These are phyloP conservation scores for Salvelinus sp. DNA, from an alignment of 2,113 vertebrate genomes.

Conservation along the genomic window DNA sequence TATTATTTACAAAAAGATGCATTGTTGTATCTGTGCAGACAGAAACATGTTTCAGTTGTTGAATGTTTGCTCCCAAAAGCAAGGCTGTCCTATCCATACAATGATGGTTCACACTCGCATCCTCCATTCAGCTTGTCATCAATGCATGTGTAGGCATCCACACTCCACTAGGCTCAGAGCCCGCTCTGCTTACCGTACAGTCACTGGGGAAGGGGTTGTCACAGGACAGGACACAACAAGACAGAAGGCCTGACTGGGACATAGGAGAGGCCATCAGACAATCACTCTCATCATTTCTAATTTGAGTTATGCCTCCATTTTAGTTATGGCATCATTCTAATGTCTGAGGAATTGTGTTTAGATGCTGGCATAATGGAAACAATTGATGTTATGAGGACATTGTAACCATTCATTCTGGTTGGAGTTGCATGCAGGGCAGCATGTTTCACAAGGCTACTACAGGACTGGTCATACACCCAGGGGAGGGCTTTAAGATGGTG, in stretches of 20 bases:
- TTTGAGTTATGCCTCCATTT: neutral
- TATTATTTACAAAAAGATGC: too few species aligned
- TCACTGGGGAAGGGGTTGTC: neutral
- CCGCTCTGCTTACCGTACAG: neutral
- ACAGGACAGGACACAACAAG: neutral
- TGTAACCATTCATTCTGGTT: slow-evolving; percentile 1
- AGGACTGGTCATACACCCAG: slow-evolving; percentile 25
- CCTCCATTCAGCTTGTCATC: slow-evolving; percentile 4
- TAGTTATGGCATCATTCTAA: neutral
- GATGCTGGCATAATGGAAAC: neutral
- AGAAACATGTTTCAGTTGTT: too few species aligned
- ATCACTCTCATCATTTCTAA: slow-evolving; percentile 13
- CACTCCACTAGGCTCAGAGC: neutral
- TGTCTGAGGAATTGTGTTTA: neutral
- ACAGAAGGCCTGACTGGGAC: slow-evolving; percentile 13
- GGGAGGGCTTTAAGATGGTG: slow-evolving; percentile 41
- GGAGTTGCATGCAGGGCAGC: slow-evolving; percentile 54
- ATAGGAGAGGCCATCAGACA: slow-evolving; percentile 41
- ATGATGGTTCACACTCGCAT: neutral
- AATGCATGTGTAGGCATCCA: neutral
- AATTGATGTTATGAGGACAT: neutral
- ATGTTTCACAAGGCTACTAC: slow-evolving; percentile 35
- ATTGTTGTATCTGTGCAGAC: too few species aligned
- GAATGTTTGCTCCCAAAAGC: neutral
- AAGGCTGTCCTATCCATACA: neutral